Base-by-base conservation (phyloP, 1,140 invertebrate species). In the Schlechtendalia chinensis region DNA sequence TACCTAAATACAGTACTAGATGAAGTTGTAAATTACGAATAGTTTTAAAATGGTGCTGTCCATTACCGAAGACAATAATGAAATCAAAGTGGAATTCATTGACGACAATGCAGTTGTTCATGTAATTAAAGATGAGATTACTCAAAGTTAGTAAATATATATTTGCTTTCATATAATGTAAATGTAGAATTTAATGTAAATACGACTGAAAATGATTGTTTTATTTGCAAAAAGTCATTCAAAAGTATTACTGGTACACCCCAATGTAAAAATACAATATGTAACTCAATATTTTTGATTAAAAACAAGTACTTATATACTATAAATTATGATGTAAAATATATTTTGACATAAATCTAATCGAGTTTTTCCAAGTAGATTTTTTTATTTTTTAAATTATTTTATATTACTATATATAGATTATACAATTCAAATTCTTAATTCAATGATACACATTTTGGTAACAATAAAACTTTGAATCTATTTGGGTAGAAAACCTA, bases 81-180 rank as follows among this genome's bases (percentile, higher is more conserved):
- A 16, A 6, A 79, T 79, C 2, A 22, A 50, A 63, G 75, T 79
- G 16, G 22, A 79, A 16, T 79, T 79, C 17, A 79, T 79, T 63
- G 16, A 24, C 47, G 75, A 79, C 17, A 22, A 63, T 63, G 14
- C 14, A 19, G 75, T 79, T 63, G 1, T 19, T 19, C 10, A 50
- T 50, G 12, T 79, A 24, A 79, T 79, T 17, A 19, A 50, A 79
- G 75, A 79, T 4, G 69, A 54, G 10, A 32, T 17, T 17, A 3
- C 0, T 17, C 24, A 29, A 27, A 54, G 69, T 72, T 19, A 29
- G 50, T 54, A 50, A 12, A 10, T 50, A 50, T 50, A 50, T 50
- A 12, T 22, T 24, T 39, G 8, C 32, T 39, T 4, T 39, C 32
- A 8, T 39, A 8, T 39, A 39, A 39, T 39, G 32, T 39, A 39